Evolutionary conservation across 64 coral and sea anemone species (phyloP).

Genomic region (Stichodactyla helianthus): DNA sequence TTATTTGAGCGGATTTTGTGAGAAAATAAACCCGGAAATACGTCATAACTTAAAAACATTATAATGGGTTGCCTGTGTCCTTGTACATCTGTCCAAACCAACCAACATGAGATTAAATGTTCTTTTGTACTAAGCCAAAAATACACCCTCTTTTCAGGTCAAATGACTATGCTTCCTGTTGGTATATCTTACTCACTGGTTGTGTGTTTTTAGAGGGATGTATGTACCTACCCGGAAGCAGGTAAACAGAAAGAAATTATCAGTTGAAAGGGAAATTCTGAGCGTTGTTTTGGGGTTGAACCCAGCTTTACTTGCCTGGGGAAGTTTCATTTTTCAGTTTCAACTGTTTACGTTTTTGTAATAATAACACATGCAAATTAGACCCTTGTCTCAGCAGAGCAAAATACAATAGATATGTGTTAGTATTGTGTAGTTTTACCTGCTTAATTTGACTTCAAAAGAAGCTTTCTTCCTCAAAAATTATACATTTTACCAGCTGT

Average conservation of each 20-base stretch:
- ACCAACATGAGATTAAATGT: neutral
- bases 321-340: neutral
- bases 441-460: neutral
- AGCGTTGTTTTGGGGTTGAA: neutral
- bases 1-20: too few species aligned
- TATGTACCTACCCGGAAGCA: slow-evolving; percentile 99
- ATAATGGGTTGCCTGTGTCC: neutral
- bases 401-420: neutral
- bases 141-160: slow-evolving; percentile 40
- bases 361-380: neutral
- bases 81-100: neutral
- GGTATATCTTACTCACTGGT: slow-evolving; percentile 97
- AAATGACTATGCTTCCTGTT: slow-evolving; percentile 81
- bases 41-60: too few species aligned
- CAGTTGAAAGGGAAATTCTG: neutral
- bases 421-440: neutral
- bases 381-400: neutral
- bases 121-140: neutral
- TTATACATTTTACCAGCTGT: neutral
- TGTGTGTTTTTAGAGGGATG: slow-evolving; percentile 95
- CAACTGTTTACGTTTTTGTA: neutral
- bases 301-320: neutral
- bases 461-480: neutral
- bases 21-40: too few species aligned
- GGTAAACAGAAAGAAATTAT: slow-evolving; percentile 37